Evolutionary conservation across 2,888 invertebrate genomes (phyloP).

Genomic region (Embidobia sp.): DNA sequence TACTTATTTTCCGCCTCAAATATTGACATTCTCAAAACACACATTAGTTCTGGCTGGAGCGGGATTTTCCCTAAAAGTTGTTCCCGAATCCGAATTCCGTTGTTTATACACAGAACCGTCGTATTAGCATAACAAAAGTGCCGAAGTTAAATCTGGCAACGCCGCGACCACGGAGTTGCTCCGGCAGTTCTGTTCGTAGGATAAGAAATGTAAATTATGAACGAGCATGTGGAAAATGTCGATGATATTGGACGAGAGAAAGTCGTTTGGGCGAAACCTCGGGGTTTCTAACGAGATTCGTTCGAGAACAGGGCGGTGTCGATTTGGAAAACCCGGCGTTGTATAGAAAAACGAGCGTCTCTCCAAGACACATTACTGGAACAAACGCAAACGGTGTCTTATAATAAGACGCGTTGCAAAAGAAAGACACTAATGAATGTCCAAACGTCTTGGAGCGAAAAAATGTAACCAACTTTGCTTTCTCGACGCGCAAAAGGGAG

Average conservation of each 20-base stretch:
- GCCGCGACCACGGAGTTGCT: constrained; percentile 3
- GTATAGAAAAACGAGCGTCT: too few species aligned
- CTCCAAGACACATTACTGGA: too few species aligned
- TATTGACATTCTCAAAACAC: not conserved
- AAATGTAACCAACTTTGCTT: too few species aligned
- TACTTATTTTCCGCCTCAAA: not conserved
- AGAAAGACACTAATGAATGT: too few species aligned
- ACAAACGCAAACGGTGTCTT: too few species aligned
- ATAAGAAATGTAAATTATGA: constrained; percentile 41
- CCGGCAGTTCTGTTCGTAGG: constrained; percentile 1
- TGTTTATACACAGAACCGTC: constrained; percentile 2
- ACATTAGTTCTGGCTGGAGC: not conserved
- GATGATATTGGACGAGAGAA: constrained; percentile 19
- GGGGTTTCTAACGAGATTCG: constrained; percentile 11
- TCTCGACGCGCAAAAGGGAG: too few species aligned
- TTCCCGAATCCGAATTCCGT: constrained; percentile 11
- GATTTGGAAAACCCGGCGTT: not conserved
- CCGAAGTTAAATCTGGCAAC: constrained; percentile 27
- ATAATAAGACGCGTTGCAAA: too few species aligned
- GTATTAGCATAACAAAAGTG: constrained; percentile 23
- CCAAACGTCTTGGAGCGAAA: too few species aligned
- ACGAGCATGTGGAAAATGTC: constrained; percentile 28
- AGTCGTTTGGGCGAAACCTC: constrained; percentile 7
- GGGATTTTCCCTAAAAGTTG: not conserved
- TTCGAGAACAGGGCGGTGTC: too few species aligned